Percentiles rank a stretch among this genome's conserved stretches.
Conservation (phyloP, 2,113 vertebrate species). For the Phaethornis superciliosus region DNA sequence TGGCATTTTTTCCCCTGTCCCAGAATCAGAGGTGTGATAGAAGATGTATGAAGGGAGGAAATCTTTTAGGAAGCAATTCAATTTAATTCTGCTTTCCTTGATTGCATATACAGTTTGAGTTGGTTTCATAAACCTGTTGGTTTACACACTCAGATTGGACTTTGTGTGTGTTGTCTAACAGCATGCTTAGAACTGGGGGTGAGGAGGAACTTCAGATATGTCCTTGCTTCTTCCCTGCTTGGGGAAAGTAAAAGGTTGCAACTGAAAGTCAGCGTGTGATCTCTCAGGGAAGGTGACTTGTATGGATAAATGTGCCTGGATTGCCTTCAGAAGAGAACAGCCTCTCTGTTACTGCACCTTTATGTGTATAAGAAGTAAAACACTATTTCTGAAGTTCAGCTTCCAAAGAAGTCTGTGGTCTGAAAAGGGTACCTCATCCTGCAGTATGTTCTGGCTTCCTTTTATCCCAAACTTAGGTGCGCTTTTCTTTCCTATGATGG, state of each 20-base stretch:
- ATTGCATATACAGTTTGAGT: neutral
- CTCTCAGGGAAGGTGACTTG: neutral
- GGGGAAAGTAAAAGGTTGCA: neutral
- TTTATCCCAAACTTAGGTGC: neutral
- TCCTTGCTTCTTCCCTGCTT: neutral
- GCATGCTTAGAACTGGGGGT: neutral
- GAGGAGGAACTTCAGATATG: neutral
- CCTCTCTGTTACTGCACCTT: neutral
- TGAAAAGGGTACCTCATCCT: neutral
- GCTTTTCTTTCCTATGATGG: neutral
- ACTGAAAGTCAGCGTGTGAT: neutral
- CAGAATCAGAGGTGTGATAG: neutral
- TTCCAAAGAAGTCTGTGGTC: neutral
- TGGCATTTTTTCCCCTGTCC: neutral
- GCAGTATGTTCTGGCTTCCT: neutral
- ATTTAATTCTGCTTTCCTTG: neutral
- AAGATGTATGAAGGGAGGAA: neutral
- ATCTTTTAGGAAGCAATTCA: neutral
- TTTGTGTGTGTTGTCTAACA: neutral
- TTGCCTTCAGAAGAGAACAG: neutral
- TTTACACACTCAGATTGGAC: neutral
- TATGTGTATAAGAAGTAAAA: neutral
- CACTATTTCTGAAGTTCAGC: neutral
- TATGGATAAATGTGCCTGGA: neutral
- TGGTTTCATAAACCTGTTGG: neutral